phyloP scores from a whole-genome alignment of 2,888 invertebrate genomes.

The Pachydiplax longipennis region DNA sequence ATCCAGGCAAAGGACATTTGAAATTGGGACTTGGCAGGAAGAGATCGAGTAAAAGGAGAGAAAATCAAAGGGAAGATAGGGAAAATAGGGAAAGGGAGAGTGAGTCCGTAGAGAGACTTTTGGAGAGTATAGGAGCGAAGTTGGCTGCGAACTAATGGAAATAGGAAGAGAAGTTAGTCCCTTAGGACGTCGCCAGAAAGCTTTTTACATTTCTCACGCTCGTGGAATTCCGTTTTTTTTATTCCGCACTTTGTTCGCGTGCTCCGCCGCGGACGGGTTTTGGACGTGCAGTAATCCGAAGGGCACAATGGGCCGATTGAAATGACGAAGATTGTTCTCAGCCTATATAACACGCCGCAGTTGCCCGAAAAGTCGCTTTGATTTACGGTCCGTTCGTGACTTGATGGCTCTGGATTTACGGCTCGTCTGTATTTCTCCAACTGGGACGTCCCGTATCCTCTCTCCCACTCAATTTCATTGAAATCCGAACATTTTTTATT shows the following conservation, averaged over 20 bases:
- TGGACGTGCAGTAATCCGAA: background rate
- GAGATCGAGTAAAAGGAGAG: too few relatives aligned
- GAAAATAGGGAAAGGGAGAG: too few relatives aligned
- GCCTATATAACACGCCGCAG: background rate
- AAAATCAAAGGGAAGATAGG: too few relatives aligned
- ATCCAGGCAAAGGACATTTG: too few relatives aligned
- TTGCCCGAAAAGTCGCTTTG: background rate
- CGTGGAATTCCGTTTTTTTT: background rate
- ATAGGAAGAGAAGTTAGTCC: background rate
- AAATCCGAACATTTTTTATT: background rate
- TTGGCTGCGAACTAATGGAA: background rate
- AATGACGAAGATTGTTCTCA: background rate
- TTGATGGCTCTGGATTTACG: background rate
- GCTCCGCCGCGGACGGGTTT: background rate
- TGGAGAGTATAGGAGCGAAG: background rate
- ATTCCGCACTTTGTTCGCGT: background rate
- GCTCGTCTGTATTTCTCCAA: background rate
- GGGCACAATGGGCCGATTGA: background rate
- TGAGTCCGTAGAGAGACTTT: too few relatives aligned
- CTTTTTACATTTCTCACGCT: background rate
- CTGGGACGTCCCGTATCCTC: background rate
- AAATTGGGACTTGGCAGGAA: too few relatives aligned
- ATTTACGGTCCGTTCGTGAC: background rate
- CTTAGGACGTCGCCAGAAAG: background rate
- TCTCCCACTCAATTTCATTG: background rate